phyloP scores from a whole-genome alignment of 2,113 vertebrate species.

The Halcyon senegalensis region DNA sequence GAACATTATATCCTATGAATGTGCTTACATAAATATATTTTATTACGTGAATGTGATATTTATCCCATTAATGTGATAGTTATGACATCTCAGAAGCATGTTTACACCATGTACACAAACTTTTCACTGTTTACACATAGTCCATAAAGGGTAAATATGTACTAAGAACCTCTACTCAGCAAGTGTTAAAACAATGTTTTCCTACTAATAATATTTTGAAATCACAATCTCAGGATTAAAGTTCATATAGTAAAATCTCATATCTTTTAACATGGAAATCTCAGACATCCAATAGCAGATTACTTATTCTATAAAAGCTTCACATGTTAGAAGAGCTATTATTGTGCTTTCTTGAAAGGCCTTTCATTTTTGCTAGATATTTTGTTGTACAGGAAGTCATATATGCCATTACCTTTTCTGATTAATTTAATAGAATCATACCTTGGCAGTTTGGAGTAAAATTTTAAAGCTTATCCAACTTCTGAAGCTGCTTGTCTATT shows the following conservation, averaged over 20 bases:
- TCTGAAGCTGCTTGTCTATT: neutral
- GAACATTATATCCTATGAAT: neutral
- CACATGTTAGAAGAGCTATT: neutral
- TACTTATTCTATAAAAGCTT: neutral
- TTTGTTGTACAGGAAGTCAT: neutral
- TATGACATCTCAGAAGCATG: neutral
- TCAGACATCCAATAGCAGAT: neutral
- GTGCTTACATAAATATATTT: neutral
- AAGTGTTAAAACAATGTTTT: neutral
- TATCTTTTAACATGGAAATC: neutral
- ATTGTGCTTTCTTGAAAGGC: neutral
- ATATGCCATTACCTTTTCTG: neutral
- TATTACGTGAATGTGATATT: too few relatives aligned
- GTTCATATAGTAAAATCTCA: neutral
- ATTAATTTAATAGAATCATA: neutral
- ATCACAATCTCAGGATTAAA: neutral
- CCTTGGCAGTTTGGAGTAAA: neutral
- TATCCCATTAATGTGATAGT: neutral
- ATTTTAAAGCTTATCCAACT: neutral
- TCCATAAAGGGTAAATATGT: neutral
- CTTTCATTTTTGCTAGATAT: neutral
- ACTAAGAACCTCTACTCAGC: neutral
- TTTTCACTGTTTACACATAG: neutral
- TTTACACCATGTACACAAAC: neutral
- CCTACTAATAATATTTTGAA: neutral